These are phyloP conservation scores for Cepaea nemoralis DNA, from an alignment of 1,140 invertebrate genomes.

Conservation along the genomic window DNA sequence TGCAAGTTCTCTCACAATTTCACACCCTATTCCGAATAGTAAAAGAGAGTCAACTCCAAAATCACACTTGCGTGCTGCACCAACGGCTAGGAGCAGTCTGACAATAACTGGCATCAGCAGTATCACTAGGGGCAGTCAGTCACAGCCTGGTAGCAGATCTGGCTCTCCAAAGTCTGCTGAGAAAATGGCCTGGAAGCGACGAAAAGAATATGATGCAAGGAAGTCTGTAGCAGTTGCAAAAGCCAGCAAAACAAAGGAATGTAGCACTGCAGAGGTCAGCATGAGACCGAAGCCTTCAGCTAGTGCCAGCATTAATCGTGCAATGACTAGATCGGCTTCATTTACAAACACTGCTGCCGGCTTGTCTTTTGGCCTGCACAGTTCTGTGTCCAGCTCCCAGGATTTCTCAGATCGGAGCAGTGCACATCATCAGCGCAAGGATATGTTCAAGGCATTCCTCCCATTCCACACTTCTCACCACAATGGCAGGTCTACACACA, in stretches of 20 bases:
- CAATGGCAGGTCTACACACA: slow-evolving; percentile 48
- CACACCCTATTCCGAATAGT: slow-evolving; percentile 2
- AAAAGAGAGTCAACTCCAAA: neutral
- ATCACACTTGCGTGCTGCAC: slow-evolving; percentile 50
- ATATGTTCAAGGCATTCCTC: slow-evolving; percentile 44
- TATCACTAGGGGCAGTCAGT: slow-evolving; percentile 47
- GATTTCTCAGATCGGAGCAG: slow-evolving; percentile 53
- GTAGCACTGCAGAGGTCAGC: neutral
- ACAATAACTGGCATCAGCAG: slow-evolving; percentile 55
- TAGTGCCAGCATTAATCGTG: slow-evolving; percentile 23
- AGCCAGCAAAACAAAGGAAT: slow-evolving; percentile 55
- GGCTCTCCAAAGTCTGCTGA: slow-evolving; percentile 75
- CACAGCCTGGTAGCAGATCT: slow-evolving; percentile 55
- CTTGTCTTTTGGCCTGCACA: slow-evolving; percentile 46
- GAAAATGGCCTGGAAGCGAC: slow-evolving; percentile 90
- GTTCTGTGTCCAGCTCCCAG: slow-evolving; percentile 57
- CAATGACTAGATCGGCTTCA: slow-evolving; percentile 61
- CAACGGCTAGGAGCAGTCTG: slow-evolving; percentile 46
- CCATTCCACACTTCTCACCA: slow-evolving; percentile 42
- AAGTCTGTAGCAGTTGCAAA: slow-evolving; percentile 83
- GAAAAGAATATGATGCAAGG: slow-evolving; percentile 91
- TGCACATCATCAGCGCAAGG: slow-evolving; percentile 48
- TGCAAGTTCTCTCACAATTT: slow-evolving; percentile 45
- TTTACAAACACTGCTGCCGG: slow-evolving; percentile 56
- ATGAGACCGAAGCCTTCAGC: slow-evolving; percentile 1